A percentile compares a stretch with the other conserved stretches of the same genome.
Evolutionary conservation across 2,113 vertebrate genomes (phyloP).

Genomic region (Tragelaphus strepsiceros): DNA sequence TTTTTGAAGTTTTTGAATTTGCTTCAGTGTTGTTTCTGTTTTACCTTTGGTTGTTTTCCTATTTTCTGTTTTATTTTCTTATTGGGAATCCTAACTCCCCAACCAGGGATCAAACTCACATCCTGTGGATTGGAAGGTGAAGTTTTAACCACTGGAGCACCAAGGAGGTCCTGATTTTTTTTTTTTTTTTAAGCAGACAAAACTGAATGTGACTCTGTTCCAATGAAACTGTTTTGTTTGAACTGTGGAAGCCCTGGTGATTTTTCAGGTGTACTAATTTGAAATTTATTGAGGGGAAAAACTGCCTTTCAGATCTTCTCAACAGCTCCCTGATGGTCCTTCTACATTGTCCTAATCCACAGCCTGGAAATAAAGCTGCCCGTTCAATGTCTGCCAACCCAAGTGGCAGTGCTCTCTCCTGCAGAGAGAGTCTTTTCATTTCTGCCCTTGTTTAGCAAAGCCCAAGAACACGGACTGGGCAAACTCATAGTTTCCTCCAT

Average conservation of each 20-base stretch:
- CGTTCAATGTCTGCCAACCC: rapidly evolving
- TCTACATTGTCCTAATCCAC: not conserved
- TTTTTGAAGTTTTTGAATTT: not conserved
- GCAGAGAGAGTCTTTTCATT: not conserved
- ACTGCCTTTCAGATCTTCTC: not conserved
- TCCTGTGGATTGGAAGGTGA: not conserved
- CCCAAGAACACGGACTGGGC: rapidly evolving
- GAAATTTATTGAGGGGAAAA: not conserved
- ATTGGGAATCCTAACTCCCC: not conserved
- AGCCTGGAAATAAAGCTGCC: not conserved
- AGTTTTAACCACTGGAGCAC: not conserved
- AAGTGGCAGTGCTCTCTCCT: rapidly evolving
- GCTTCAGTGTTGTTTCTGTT: not conserved
- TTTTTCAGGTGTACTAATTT: not conserved
- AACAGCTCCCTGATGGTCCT: not conserved
- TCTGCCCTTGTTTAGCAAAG: not conserved
- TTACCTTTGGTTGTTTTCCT: not conserved
- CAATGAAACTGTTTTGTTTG: not conserved
- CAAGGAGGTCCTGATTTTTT: not conserved
- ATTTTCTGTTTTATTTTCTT: not conserved
- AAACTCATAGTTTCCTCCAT: not conserved
- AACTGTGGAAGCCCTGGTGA: not conserved
- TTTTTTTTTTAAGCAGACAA: not conserved
- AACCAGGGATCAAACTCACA: not conserved
- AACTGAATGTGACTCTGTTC: not conserved